Evolutionary conservation across 2,888 invertebrate genomes (phyloP).

Genomic region (Penaeus monodon): DNA sequence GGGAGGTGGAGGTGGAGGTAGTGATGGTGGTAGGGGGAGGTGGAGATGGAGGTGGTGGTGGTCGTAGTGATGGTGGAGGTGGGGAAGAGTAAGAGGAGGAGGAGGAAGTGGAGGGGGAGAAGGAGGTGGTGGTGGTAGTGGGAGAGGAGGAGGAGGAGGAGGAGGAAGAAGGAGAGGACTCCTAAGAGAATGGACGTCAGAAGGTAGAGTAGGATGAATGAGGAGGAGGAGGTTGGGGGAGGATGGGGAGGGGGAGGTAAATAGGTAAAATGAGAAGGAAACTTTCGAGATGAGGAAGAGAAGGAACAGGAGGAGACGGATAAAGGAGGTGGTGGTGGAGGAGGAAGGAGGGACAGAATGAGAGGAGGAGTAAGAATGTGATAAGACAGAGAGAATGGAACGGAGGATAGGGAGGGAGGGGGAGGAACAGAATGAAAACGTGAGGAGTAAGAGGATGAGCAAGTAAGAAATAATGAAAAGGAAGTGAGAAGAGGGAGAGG

Average conservation of each 20-base stretch:
- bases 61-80: neutral
- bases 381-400: neutral
- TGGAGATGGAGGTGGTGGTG: neutral
- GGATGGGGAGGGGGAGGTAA: no score
- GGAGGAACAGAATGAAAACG: neutral
- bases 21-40: neutral
- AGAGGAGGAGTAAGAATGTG: neutral
- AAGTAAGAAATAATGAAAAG: neutral
- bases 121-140: neutral
- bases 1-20: neutral
- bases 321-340: no score
- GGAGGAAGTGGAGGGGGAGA: neutral
- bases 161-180: neutral
- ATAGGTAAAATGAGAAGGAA: no score
- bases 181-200: no score
- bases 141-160: neutral
- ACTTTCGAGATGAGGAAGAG: no score
- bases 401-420: neutral
- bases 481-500: neutral
- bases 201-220: no score
- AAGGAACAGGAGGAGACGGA: no score
- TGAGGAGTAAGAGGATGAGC: neutral
- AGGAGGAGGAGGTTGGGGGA: no score
- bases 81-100: neutral
- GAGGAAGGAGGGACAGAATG: no score